Base-by-base conservation (phyloP, 2,797 vertebrate genomes). In the Oreochromis mossambicus region DNA sequence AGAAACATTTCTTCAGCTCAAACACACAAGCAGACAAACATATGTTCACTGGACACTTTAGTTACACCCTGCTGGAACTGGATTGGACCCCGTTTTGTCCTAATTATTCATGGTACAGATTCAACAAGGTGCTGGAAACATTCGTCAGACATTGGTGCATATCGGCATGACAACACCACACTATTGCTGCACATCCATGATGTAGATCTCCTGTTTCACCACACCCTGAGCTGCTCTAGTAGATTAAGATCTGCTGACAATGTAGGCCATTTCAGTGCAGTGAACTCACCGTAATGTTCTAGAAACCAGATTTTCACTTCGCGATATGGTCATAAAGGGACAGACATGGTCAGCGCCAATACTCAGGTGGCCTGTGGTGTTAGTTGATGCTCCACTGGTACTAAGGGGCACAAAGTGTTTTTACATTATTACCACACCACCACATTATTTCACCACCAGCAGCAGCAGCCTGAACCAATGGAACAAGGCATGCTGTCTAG, bases 191-290 rank as follows among this genome's bases (percentile, higher is more conserved):
- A 63, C 19, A 63, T 63, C 29, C 2, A 34, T 61, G 56, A 61
- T 61, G 56, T 36, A 34, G 19, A 61, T 61, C 5, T 61, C 15
- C 29, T 34, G 8, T 61, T 61, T 34, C 29, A 61, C 2, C 3
- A 1, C 9, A 12, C 5, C 15, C 29, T 6, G 17, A 61, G 17
- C 17, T 36, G 32, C 29, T 61, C 0, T 61, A 36, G 0, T 38
- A 38, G 34, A 66, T 38, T 66, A 21, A 36, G 10, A n/a, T 38
- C 61, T 38, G 1, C 19, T 38, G 19, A 21, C 34, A 38, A 38
- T 38, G 61, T 36, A 38, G 17, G 48, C 17, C 48, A 50, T 50
- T 50, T 50, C 7, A 19, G 17, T 8, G 7, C 43, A 46, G 34
- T 63, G 19, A 63, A 5, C 19, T 66, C n/a, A 38, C 34, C 0